Percentiles rank a stretch among this genome's conserved stretches.
These are phyloP conservation scores for Scomberomorus guttatus DNA, from an alignment of 2,797 vertebrate genomes.

Conservation along the genomic window DNA sequence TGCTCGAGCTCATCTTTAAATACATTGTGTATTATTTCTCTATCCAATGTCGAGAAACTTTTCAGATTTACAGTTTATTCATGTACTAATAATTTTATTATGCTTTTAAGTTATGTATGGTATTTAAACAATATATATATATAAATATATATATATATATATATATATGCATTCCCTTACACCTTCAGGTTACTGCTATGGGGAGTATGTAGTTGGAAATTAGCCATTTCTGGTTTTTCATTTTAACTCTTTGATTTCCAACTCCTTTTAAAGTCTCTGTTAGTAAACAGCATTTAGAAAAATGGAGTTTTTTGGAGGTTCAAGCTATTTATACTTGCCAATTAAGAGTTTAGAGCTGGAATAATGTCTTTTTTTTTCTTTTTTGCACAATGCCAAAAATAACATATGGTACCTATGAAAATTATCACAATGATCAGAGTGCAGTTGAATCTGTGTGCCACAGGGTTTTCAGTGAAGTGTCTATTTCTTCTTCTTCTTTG, in stretches of 20 bases:
- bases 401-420: conserved; percentile 63
- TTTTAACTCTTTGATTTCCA: conserved; percentile 54
- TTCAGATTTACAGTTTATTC: conserved; percentile 75
- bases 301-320: conserved; percentile 29
- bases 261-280: conserved; percentile 45
- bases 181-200: conserved; percentile 82
- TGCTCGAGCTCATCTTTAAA: conserved; percentile 27
- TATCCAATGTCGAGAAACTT: conserved; percentile 72
- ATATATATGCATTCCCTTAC: conserved; percentile 84
- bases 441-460: conserved; percentile 59
- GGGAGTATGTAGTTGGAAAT: conserved; percentile 72
- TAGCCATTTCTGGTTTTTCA: conserved; percentile 64
- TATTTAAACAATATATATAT: conserved; percentile 79
- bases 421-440: conserved; percentile 56
- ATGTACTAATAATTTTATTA: conserved; percentile 82
- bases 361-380: conserved; percentile 32
- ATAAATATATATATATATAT: conserved; percentile 47
- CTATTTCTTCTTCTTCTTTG: conserved; percentile 8
- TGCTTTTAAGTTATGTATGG: conserved; percentile 84
- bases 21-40: conserved; percentile 61
- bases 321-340: conserved; percentile 67
- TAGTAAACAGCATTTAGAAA: conserved; percentile 54
- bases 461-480: conserved; percentile 55
- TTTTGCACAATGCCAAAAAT: conserved; percentile 85
- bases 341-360: conserved; percentile 57